Evolutionary conservation across 1,140 invertebrate species (phyloP).

Genomic region (Trichoplusia ni): DNA sequence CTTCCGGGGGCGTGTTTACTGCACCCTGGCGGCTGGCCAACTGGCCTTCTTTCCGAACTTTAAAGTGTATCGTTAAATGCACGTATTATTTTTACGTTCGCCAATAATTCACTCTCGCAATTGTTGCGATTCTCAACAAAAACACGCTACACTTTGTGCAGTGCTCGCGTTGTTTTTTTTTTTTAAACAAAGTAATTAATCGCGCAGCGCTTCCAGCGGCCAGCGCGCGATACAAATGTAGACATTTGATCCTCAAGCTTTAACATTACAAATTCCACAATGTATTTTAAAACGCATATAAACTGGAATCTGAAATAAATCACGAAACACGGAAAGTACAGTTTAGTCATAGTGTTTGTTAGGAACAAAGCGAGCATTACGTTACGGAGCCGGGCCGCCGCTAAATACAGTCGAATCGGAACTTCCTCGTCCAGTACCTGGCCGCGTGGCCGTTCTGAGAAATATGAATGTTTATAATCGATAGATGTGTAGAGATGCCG

Average conservation of each 20-base stretch:
- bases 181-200: slow-evolving; percentile 60
- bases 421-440: neutral
- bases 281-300: neutral
- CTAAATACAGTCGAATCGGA: neutral
- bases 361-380: slow-evolving; percentile 2
- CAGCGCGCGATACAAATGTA: neutral
- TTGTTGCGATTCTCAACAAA: slow-evolving; percentile 50
- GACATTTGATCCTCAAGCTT: neutral
- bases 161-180: slow-evolving; percentile 25
- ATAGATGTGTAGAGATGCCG: slow-evolving; percentile 24
- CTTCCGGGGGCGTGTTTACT: slow-evolving; percentile 55
- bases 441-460: slow-evolving; percentile 8
- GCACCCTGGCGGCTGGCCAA: slow-evolving; percentile 62
- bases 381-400: neutral
- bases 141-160: slow-evolving; percentile 32
- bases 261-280: neutral
- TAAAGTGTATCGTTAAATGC: slow-evolving; percentile 55
- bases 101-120: slow-evolving; percentile 53
- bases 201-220: slow-evolving; percentile 21
- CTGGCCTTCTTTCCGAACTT: slow-evolving; percentile 56
- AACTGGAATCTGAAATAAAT: neutral
- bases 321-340: slow-evolving; percentile 34
- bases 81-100: slow-evolving; percentile 54
- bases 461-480: slow-evolving; percentile 31
- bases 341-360: slow-evolving; percentile 28